Conservation (phyloP, 2,797 vertebrate species). For the Pitangus sulphuratus region DNA sequence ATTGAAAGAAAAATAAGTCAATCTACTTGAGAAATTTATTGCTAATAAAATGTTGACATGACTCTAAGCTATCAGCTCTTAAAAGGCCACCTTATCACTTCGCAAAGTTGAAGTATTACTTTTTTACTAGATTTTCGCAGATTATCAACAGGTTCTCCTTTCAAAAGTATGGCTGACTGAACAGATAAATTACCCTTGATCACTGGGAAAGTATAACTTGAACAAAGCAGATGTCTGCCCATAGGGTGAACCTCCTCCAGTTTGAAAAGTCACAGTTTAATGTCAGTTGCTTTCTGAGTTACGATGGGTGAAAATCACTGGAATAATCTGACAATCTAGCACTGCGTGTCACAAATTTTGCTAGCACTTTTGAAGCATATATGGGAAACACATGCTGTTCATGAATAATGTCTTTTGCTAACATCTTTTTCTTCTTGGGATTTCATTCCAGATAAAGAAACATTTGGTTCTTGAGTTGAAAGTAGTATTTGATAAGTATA, state of each 20-base stretch:
- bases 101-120: background rate
- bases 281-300: background rate
- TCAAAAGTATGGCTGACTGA: background rate
- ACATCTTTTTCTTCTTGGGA: background rate
- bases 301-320: background rate
- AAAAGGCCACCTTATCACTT: background rate
- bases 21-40: background rate
- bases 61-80: background rate
- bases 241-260: background rate
- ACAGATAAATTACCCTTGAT: background rate
- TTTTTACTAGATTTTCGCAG: background rate
- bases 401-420: background rate
- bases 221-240: background rate
- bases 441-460: background rate
- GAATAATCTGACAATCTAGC: background rate
- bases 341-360: background rate
- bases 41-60: background rate
- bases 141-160: background rate
- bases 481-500: background rate
- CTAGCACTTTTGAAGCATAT: background rate
- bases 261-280: background rate
- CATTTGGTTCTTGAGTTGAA: background rate
- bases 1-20: background rate
- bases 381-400: background rate
- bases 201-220: background rate